Evolutionary conservation across 2,113 vertebrate species (phyloP), one percentile per base, ranked within the genome.

Genomic region (Conger conger): DNA sequence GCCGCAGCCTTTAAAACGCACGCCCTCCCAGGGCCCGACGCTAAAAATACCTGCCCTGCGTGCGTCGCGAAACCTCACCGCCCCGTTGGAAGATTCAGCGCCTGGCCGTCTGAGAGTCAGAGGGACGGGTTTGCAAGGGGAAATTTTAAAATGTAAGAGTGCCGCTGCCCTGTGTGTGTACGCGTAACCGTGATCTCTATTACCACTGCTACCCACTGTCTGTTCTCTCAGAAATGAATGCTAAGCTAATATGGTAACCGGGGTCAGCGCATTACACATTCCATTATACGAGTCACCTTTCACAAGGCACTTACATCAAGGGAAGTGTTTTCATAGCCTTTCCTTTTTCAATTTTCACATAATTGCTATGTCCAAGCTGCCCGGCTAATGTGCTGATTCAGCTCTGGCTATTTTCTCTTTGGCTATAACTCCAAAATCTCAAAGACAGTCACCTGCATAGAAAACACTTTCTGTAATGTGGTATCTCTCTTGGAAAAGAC

Each of bases 1-100:
- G 80, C 78, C 84, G 38, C 45, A 57, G n/a, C 30, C 3, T 54
- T 81, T 81, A 45, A 85, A 83, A 80, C 73, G 85, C n/a, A n/a
- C 83, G 68, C 76, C 81, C 63, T 73, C 27, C 6, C 27, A 33
- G 68, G 68, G 11, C 27, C 68, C 68, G 5, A 30, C 9, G 9
- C 27, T n/a, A 27, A 33, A 73, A 73, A 73, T 11, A 33, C n/a
- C n/a, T 36, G 80, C 50, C 27, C 79, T 40, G 80, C 45, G 8
- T 81, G 17, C 11, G 36, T 38, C 76, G 38, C 76, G 4, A 38
- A n/a, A 38, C 30, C 68, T 73, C 68, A 8, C n/a, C 30, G 68
- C 68, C n/a, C 68, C 13, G 68, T 73, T 30, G 13, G 13, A 33
- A 73, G 68, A 8, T 13, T 73, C 45, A 8, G 27, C n/a, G 68